Conservation (phyloP, 2,888 invertebrate genomes). For the Amiota mariae region DNA sequence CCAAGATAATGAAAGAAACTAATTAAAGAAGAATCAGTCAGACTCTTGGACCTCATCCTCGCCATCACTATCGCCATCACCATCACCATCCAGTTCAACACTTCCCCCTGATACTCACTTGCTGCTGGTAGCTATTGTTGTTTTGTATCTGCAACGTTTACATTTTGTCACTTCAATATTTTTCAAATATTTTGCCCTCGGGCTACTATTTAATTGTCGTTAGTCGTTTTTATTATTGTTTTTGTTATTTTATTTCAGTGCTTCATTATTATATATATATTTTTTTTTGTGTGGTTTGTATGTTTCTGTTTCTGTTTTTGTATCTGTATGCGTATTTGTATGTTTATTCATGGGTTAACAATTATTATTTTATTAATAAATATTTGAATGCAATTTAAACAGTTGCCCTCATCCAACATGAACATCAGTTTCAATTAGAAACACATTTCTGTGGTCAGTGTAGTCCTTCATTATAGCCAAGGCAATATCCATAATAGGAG, state of each 20-base stretch:
- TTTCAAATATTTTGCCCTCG: conserved; percentile 60
- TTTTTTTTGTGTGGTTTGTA: conserved; percentile 49
- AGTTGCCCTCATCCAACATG: conserved; percentile 4
- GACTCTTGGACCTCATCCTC: conserved; percentile 3
- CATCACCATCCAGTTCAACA: conserved; percentile 25
- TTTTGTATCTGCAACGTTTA: conserved; percentile 45
- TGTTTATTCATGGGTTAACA: conserved; percentile 52
- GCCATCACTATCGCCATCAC: not conserved
- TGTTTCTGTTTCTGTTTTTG: conserved; percentile 41
- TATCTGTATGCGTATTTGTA: conserved; percentile 50
- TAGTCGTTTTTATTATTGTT: conserved; percentile 42
- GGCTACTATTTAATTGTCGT: conserved; percentile 35
- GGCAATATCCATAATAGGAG: too few relatives aligned
- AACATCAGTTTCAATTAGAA: conserved; percentile 63
- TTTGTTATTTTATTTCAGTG: conserved; percentile 50
- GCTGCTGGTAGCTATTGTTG: conserved; percentile 38
- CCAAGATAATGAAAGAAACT: conserved; percentile 73
- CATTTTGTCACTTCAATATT: conserved; percentile 56
- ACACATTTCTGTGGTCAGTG: conserved; percentile 62
- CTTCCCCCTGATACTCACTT: conserved; percentile 30
- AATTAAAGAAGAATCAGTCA: conserved; percentile 66
- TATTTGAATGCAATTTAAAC: conserved; percentile 62
- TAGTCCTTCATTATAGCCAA: conserved; percentile 12
- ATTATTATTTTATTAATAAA: conserved; percentile 62
- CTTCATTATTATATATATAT: conserved; percentile 12